Evolutionary conservation across 2,888 invertebrate genomes (phyloP).

Genomic region (Craniophora ligustri): DNA sequence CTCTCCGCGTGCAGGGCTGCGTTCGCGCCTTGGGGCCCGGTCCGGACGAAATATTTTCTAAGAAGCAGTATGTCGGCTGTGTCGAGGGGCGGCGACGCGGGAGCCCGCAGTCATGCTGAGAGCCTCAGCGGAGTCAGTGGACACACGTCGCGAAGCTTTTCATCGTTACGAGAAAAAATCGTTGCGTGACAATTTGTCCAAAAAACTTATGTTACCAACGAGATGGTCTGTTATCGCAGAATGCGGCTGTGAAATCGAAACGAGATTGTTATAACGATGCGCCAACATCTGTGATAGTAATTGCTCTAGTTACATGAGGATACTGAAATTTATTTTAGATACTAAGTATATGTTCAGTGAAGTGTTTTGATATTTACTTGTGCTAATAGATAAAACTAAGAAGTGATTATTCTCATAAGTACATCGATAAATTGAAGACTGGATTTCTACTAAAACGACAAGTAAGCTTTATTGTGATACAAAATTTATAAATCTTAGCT

Average conservation of each 20-base stretch:
- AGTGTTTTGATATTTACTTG: constrained; percentile 75
- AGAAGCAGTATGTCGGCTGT: constrained; percentile 85
- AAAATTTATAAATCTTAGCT: too few species aligned
- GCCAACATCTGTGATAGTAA: constrained; percentile 80
- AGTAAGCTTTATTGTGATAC: constrained; percentile 29
- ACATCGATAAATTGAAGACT: constrained; percentile 49
- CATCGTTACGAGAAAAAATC: constrained; percentile 80
- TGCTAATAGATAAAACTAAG: constrained; percentile 65
- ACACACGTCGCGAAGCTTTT: constrained; percentile 84
- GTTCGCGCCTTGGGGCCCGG: constrained; percentile 77
- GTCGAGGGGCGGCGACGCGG: constrained; percentile 86
- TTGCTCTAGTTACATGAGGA: constrained; percentile 74
- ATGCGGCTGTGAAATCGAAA: constrained; percentile 64
- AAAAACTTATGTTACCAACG: constrained; percentile 72
- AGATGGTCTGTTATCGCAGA: constrained; percentile 56
- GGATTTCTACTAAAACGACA: constrained; percentile 48
- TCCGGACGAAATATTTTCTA: constrained; percentile 78
- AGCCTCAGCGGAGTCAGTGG: constrained; percentile 85
- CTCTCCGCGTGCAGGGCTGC: constrained; percentile 75
- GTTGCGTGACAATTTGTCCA: constrained; percentile 76
- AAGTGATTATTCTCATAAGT: constrained; percentile 49
- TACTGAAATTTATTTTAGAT: constrained; percentile 78
- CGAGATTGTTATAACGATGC: constrained; percentile 78
- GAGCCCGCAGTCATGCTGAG: constrained; percentile 88
- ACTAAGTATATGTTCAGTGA: constrained; percentile 74